phyloP scores from a whole-genome alignment of 2,888 invertebrate species.

The Ormyrus thymus region DNA sequence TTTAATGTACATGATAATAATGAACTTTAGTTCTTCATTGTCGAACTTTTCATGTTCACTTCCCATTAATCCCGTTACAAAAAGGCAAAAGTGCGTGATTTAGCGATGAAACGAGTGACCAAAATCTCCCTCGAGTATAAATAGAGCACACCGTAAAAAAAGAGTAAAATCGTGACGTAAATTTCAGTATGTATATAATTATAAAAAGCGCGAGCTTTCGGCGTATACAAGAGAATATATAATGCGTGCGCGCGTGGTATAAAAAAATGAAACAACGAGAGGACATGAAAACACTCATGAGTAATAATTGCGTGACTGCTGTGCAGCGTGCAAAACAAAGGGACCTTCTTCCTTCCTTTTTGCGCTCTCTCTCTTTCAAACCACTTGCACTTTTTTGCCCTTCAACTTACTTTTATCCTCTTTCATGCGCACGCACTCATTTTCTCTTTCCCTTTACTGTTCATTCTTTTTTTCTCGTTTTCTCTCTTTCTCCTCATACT shows the following conservation, averaged over 20 bases:
- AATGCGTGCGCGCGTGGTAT: conserved; percentile 68
- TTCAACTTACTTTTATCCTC: conserved; percentile 10
- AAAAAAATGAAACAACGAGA: conserved; percentile 62
- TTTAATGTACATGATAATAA: conserved; percentile 24
- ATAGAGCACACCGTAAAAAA: conserved; percentile 27
- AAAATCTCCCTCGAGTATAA: conserved; percentile 47
- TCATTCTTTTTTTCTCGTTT: conserved; percentile 14
- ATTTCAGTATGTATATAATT: conserved; percentile 51
- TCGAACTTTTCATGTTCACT: neutral
- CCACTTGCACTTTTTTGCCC: neutral
- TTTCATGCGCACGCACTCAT: conserved; percentile 6
- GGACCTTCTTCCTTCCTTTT: conserved; percentile 54
- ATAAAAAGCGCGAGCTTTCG: conserved; percentile 67
- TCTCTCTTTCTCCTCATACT: neutral
- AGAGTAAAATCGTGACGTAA: conserved; percentile 43
- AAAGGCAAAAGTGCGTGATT: conserved; percentile 30
- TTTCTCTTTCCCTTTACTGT: conserved; percentile 18
- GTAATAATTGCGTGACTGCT: conserved; percentile 70
- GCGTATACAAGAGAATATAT: conserved; percentile 61
- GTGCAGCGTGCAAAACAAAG: conserved; percentile 74
- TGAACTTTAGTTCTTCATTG: neutral
- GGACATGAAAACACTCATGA: conserved; percentile 73
- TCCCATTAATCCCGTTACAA: neutral
- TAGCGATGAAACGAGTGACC: conserved; percentile 26
- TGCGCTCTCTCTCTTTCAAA: conserved; percentile 20